Evolutionary conservation across 2,888 invertebrate species (phyloP).

Genomic region (Chirona hameri): DNA sequence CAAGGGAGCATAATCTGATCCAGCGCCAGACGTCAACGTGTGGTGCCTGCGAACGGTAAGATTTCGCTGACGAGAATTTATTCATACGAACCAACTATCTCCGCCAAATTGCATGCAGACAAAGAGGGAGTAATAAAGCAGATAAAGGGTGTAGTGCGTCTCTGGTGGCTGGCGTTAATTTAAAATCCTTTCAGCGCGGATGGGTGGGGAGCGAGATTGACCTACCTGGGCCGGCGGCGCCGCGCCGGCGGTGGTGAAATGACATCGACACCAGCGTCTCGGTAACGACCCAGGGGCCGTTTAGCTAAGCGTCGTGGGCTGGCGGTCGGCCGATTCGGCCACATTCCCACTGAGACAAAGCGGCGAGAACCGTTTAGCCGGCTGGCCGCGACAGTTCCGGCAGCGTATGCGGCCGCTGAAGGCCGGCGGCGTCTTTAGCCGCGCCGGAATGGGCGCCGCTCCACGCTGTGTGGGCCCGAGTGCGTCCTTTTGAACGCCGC

Average conservation of each 20-base stretch:
- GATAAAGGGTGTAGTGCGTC: constrained; percentile 10
- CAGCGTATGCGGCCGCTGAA: not conserved
- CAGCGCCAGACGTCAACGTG: not conserved
- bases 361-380: not conserved
- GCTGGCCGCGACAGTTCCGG: not conserved
- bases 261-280: not conserved
- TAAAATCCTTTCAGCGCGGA: constrained; percentile 28
- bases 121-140: constrained; percentile 27
- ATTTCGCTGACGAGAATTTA: constrained; percentile 13
- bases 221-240: not conserved
- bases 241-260: not conserved
- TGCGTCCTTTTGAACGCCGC: no score
- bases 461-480: no score
- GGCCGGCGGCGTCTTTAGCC: no score
- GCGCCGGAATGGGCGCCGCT: no score
- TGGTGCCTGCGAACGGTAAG: not conserved
- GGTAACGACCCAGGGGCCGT: not conserved
- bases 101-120: constrained; percentile 27
- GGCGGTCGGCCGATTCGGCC: not conserved
- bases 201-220: not conserved
- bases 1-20: not conserved
- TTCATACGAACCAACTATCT: constrained; percentile 22
- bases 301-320: not conserved
- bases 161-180: constrained; percentile 24
- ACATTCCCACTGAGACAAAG: not conserved